Base-by-base conservation (phyloP, 1,140 invertebrate species). In the Gryllus bimaculatus region DNA sequence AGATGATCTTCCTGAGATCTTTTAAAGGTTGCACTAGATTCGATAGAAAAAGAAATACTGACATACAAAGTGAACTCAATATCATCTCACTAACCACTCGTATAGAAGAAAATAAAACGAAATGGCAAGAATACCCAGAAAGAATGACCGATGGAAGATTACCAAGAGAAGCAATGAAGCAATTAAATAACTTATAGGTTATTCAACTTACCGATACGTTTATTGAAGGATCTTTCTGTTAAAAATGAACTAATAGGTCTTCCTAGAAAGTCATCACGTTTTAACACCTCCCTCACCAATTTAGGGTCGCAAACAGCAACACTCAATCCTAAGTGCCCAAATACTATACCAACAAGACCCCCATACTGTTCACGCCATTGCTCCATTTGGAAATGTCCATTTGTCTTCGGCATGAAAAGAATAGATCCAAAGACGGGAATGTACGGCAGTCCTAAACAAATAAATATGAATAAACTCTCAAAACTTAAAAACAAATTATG, bases 141-240 rank as follows among this genome's bases (percentile, higher is more conserved):
- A n/a, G n/a, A n/a, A n/a, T n/a, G n/a, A n/a, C n/a, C n/a, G n/a
- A n/a, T n/a, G n/a, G n/a, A n/a, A n/a, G n/a, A n/a, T n/a, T n/a
- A n/a, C n/a, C n/a, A n/a, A n/a, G n/a, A n/a, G n/a, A n/a, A n/a
- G n/a, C n/a, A 39, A 39, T 39, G 26, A 39, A 39, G 1, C 26
- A 2, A 39, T 39, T 39, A 39, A 39, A 39, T 39, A 39, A 2
- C 5, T 39, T 39, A 39, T 39, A 39, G 54, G 7, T 13, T 3
- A 66, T 66, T 13, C 75, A 77, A 73, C 84, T 84, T 84, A 93
- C 91, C 91, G 81, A 89, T 85, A 84, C 90, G 87, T 83, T 91
- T 89, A 39, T 90, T 90, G 81, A 90, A 90, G 0, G 90, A 87
- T 80, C 92, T 85, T 26, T 91, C 84, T 49, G 87, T 85, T 80